Conservation (phyloP, 2,888 invertebrate genomes). For the Thysanoteuthis rhombus region DNA sequence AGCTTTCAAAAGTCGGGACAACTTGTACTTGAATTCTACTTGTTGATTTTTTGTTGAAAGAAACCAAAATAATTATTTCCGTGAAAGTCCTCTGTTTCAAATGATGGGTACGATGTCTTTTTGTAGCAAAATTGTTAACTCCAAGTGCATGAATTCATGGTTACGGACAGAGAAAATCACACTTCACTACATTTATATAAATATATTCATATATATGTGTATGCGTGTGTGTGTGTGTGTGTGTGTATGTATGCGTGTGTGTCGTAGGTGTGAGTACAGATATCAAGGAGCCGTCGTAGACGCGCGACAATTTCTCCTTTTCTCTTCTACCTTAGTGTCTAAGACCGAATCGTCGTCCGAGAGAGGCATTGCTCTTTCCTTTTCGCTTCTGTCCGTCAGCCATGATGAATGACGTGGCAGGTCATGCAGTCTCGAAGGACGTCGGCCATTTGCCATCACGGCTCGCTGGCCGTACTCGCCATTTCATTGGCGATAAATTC, state of each 20-base stretch:
- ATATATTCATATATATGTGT: too few species aligned
- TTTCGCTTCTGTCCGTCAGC: conserved; percentile 15
- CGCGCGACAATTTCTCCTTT: neutral
- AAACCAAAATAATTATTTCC: too few species aligned
- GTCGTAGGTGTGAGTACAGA: neutral
- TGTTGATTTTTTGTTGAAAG: too few species aligned
- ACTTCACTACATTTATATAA: too few species aligned
- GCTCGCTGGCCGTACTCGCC: conserved; percentile 22
- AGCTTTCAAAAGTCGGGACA: too few species aligned
- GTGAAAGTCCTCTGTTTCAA: too few species aligned
- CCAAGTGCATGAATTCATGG: too few species aligned
- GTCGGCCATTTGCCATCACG: conserved; percentile 25
- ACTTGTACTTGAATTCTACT: too few species aligned
- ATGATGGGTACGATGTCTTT: too few species aligned
- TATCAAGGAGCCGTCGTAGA: neutral
- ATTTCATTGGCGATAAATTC: conserved; percentile 30
- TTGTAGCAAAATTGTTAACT: too few species aligned
- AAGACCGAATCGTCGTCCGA: neutral
- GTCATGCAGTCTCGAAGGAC: conserved; percentile 14
- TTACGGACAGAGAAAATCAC: too few species aligned
- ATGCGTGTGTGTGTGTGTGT: neutral
- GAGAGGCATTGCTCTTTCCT: neutral
- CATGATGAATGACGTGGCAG: conserved; percentile 28
- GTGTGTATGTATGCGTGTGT: neutral
- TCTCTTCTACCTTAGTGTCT: neutral